phyloP scores from a whole-genome alignment of 1,140 invertebrate genomes.

The Oscheius sp. region DNA sequence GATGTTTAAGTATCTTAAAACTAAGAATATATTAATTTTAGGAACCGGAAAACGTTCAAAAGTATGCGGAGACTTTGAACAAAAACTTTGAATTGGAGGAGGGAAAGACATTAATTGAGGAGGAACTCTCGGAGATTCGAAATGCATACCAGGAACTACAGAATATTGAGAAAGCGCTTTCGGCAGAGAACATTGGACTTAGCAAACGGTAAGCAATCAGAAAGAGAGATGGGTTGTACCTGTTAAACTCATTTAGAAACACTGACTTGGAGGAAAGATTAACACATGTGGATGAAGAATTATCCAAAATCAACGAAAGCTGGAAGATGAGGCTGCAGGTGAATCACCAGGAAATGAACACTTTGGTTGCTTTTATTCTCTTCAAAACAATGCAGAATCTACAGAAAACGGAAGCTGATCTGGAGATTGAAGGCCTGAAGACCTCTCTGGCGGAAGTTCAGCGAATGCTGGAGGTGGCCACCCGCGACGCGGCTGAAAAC shows the following conservation, averaged over 20 bases:
- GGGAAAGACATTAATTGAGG: background rate
- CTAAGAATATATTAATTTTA: background rate
- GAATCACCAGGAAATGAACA: slow-evolving; percentile 25
- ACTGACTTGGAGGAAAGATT: slow-evolving; percentile 28
- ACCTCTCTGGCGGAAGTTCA: slow-evolving; percentile 19
- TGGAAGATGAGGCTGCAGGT: slow-evolving; percentile 26
- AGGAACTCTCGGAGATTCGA: slow-evolving; percentile 10
- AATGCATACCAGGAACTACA: background rate
- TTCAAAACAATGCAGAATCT: background rate
- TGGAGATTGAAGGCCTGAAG: slow-evolving; percentile 17
- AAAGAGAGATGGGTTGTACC: too few relatives aligned
- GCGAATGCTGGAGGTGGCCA: slow-evolving; percentile 30
- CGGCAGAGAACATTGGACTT: slow-evolving; percentile 19
- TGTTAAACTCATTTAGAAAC: too few relatives aligned
- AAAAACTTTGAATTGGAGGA: slow-evolving; percentile 16
- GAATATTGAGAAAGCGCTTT: slow-evolving; percentile 3
- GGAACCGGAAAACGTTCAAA: slow-evolving; percentile 18
- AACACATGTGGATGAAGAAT: slow-evolving; percentile 13
- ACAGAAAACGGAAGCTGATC: slow-evolving; percentile 19
- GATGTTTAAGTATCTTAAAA: background rate
- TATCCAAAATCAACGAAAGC: slow-evolving; percentile 24
- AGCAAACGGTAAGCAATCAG: slow-evolving; percentile 9
- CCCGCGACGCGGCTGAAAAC: slow-evolving; percentile 32
- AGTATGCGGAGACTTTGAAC: slow-evolving; percentile 12
- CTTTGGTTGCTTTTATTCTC: background rate